These are phyloP conservation scores for Abrostola triplasia DNA, from an alignment of 2,888 invertebrate species.

Conservation along the genomic window DNA sequence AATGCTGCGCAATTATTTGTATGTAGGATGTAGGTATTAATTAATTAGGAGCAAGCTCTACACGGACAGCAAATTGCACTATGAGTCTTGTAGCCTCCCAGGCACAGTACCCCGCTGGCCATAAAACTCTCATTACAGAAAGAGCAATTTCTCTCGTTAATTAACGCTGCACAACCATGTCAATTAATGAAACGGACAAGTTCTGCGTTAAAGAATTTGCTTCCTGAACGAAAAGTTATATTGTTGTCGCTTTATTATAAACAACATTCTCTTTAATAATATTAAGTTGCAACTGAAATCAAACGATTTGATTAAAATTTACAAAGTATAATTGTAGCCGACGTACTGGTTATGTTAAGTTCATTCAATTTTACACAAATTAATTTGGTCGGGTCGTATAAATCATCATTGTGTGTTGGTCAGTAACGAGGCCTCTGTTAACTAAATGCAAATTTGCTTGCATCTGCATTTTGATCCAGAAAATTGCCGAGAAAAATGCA, in stretches of 20 bases:
- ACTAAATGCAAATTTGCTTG: constrained; percentile 50
- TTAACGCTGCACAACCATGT: constrained; percentile 70
- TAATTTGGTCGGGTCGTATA: constrained; percentile 12
- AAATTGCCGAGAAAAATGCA: constrained; percentile 79
- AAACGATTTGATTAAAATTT: constrained; percentile 11
- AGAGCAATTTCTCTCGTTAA: constrained; percentile 74
- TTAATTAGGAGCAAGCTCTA: constrained; percentile 66
- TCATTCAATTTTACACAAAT: constrained; percentile 21
- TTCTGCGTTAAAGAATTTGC: constrained; percentile 42
- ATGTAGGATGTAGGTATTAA: constrained; percentile 65
- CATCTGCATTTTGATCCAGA: constrained; percentile 69
- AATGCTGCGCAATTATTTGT: constrained; percentile 57
- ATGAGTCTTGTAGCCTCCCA: constrained; percentile 65
- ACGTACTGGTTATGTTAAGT: constrained; percentile 26
- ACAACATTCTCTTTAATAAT: constrained; percentile 20
- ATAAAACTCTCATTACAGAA: constrained; percentile 75
- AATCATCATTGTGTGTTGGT: constrained; percentile 43
- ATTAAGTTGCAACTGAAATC: constrained; percentile 15
- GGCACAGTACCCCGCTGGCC: constrained; percentile 60
- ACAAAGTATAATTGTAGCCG: not conserved
- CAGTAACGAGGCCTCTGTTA: constrained; percentile 50
- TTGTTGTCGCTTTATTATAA: constrained; percentile 6
- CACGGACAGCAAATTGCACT: constrained; percentile 67
- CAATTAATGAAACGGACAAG: constrained; percentile 66
- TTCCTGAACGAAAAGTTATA: constrained; percentile 25